Percentiles rank a stretch among this genome's conserved stretches.
phyloP scores from a whole-genome alignment of 2,797 vertebrate species.

The Coluber constrictor region DNA sequence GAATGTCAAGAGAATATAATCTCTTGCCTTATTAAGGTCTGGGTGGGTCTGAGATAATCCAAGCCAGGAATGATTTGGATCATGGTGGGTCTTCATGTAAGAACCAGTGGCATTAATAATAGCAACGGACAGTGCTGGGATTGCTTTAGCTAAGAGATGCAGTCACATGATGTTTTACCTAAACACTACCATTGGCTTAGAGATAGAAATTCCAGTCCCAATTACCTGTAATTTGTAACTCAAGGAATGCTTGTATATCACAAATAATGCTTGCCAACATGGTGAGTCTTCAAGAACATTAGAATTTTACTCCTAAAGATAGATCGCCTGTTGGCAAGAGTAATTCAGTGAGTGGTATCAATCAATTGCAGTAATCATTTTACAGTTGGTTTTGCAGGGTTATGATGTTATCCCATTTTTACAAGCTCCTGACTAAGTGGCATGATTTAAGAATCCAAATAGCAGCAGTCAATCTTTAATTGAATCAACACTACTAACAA shows the following conservation, averaged over 20 bases:
- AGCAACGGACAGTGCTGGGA: neutral
- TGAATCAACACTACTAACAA: neutral
- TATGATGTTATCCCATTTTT: neutral
- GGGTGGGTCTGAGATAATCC: neutral
- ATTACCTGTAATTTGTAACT: neutral
- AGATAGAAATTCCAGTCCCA: neutral
- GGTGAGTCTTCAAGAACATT: neutral
- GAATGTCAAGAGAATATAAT: neutral
- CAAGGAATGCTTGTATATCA: neutral
- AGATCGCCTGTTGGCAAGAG: neutral
- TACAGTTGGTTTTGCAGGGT: neutral
- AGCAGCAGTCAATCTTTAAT: neutral
- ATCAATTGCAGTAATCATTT: neutral
- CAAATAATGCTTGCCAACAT: neutral
- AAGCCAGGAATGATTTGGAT: neutral
- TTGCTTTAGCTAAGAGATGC: neutral
- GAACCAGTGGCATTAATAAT: neutral
- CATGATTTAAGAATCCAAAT: neutral
- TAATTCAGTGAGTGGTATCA: neutral
- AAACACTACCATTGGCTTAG: neutral
- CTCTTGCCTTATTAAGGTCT: neutral
- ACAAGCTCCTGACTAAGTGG: neutral
- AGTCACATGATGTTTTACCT: neutral
- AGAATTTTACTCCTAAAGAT: neutral
- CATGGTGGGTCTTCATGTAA: neutral